Evolutionary conservation across 2,797 vertebrate species (phyloP).

Genomic region (Cheirogaleus major): DNA sequence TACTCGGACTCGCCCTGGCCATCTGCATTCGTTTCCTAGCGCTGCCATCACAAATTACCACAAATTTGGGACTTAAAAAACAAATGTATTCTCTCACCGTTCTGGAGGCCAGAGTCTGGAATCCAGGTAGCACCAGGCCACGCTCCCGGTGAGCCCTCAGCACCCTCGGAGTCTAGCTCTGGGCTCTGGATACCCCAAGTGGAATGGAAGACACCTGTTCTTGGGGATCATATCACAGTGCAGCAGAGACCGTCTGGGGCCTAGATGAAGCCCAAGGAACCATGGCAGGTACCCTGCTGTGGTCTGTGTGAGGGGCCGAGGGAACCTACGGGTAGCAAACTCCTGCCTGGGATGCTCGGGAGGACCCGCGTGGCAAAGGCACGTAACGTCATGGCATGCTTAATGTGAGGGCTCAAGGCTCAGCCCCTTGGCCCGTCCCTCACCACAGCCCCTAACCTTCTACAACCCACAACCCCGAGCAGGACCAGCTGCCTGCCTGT

Average conservation of each 20-base stretch:
- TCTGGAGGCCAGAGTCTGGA: not conserved
- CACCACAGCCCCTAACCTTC: not conserved
- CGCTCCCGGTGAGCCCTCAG: not conserved
- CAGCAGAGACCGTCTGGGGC: not conserved
- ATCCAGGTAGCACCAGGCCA: not conserved
- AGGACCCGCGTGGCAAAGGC: rapidly evolving
- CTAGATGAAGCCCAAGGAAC: not conserved
- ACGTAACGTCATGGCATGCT: rapidly evolving
- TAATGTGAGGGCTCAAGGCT: not conserved
- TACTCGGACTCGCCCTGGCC: not conserved
- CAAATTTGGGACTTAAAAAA: not conserved
- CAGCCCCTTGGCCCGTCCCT: not conserved
- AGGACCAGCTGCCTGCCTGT: not conserved
- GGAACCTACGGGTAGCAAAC: not conserved
- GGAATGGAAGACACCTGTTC: not conserved
- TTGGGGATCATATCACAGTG: not conserved
- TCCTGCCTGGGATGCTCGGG: not conserved
- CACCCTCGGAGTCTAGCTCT: not conserved
- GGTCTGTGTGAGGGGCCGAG: not conserved
- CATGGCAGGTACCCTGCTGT: rapidly evolving
- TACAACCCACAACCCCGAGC: too few species aligned
- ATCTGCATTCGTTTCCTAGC: not conserved
- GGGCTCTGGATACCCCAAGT: not conserved
- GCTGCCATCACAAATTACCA: not conserved
- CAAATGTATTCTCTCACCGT: not conserved